phyloP scores from a whole-genome alignment of 2,888 invertebrate species.

The Pyrgus malvae region DNA sequence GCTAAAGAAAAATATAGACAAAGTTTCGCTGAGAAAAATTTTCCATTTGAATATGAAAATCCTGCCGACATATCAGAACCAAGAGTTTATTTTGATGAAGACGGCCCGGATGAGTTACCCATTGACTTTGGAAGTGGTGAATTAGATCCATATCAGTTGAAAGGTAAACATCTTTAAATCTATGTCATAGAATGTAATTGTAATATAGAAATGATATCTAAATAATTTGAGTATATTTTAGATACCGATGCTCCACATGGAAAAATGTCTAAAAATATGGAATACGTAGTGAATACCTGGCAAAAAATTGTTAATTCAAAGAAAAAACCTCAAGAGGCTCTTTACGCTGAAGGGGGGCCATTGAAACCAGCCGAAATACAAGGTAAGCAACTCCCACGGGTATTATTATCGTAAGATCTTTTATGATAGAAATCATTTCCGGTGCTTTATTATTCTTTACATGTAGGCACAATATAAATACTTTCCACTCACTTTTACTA shows the following conservation, averaged over 20 bases:
- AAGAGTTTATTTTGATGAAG: slow-evolving; percentile 81
- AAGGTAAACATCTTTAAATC: slow-evolving; percentile 49
- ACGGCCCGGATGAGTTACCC: slow-evolving; percentile 64
- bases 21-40: slow-evolving; percentile 71
- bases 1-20: slow-evolving; percentile 72
- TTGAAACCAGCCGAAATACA: slow-evolving; percentile 63
- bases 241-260: slow-evolving; percentile 33
- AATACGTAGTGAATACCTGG: slow-evolving; percentile 71
- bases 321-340: slow-evolving; percentile 54
- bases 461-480: slow-evolving; percentile 14
- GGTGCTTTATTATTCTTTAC: slow-evolving; percentile 49
- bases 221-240: neutral
- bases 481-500: slow-evolving; percentile 4
- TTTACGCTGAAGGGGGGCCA: slow-evolving; percentile 74
- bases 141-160: slow-evolving; percentile 55
- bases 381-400: slow-evolving; percentile 43
- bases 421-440: slow-evolving; percentile 40
- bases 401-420: slow-evolving; percentile 15
- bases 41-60: slow-evolving; percentile 75
- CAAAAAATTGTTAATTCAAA: slow-evolving; percentile 59
- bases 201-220: neutral
- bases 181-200: no score
- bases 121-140: slow-evolving; percentile 72
- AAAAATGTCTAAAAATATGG: slow-evolving; percentile 65
- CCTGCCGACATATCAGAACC: slow-evolving; percentile 76